Base-by-base conservation (phyloP, 2,113 vertebrate genomes). In the Oophaga pumilio region DNA sequence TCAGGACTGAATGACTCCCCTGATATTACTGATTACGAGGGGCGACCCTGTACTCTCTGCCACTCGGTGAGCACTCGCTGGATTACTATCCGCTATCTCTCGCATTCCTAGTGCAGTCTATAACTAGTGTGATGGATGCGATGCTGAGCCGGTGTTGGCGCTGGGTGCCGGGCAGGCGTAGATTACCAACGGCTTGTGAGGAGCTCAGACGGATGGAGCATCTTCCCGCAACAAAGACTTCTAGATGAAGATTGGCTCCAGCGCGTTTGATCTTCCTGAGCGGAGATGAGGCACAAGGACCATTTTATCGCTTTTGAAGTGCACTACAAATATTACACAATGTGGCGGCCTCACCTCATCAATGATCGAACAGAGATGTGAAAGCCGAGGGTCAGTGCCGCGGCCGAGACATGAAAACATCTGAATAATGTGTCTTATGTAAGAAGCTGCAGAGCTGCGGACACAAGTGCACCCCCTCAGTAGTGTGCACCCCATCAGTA, bases 211-310 rank as follows among this genome's bases (percentile, higher is more conserved):
- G 24, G 69, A 59, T 26, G 53, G 71, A 17, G 26, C 56, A 59
- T 53, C 66, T 26, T 84, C 9, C 43, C n/a, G 73, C 66, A 84
- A 84, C 82, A 85, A 85, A 76, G 69, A 6, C 6, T 14, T 26
- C 26, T 60, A 17, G 17, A 8, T 49, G 22, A 53, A 20, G 28
- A 59, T 14, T 3, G 68, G 24, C 28, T 76, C 15, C 50, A 22
- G 11, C n/a, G 24, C 2, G 56, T 85, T 85, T 85, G 71, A 85
- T 85, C 71, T 60, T 15, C 4, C 24, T 22, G 11, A 76, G 69
- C 28, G 22, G 5, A 52, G 20, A 22, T 43, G 49, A 53, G 53
- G 79, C 26, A 15, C 14, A 28, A 28, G 17, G 77, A n/a, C 76
- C 53, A 49, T 78, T 73, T 53, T 71, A 26, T 24, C 50, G 74